Conservation (phyloP, 2,113 vertebrate species). For the Calonectris borealis region DNA sequence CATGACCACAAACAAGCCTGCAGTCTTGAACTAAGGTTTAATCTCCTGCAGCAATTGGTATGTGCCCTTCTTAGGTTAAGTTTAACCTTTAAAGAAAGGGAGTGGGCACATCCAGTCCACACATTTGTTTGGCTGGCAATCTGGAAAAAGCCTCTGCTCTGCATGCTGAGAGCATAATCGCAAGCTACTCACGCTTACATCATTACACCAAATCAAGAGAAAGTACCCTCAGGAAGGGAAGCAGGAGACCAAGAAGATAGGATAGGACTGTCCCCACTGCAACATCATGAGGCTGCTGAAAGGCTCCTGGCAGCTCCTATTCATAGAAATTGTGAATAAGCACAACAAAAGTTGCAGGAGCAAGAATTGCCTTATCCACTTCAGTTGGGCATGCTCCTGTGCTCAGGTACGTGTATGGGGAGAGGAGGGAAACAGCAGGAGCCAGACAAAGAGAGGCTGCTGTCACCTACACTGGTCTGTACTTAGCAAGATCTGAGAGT, state of each 20-base stretch:
- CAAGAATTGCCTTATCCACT: not conserved
- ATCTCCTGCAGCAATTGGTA: not conserved
- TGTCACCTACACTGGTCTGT: not conserved
- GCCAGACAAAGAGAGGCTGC: not conserved
- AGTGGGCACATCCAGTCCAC: not conserved
- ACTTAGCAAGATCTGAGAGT: not conserved
- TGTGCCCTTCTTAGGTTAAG: not conserved
- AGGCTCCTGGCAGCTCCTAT: not conserved
- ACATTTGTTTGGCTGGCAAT: not conserved
- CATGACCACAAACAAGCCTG: not conserved
- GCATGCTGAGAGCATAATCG: not conserved
- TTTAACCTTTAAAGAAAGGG: not conserved
- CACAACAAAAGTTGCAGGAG: not conserved
- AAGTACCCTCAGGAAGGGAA: not conserved
- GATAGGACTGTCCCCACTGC: not conserved
- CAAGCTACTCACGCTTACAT: not conserved
- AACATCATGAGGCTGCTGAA: not conserved
- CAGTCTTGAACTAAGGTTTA: not conserved
- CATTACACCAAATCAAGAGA: not conserved
- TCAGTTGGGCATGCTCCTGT: not conserved
- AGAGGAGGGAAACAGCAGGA: not conserved
- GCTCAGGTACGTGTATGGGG: rapidly evolving
- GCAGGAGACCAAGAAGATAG: not conserved
- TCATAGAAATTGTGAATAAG: not conserved
- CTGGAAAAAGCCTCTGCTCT: not conserved